Percentiles rank a stretch among this genome's conserved stretches.
Evolutionary conservation across 1,140 invertebrate genomes (phyloP).

Genomic region (Trichogramma pretiosum): DNA sequence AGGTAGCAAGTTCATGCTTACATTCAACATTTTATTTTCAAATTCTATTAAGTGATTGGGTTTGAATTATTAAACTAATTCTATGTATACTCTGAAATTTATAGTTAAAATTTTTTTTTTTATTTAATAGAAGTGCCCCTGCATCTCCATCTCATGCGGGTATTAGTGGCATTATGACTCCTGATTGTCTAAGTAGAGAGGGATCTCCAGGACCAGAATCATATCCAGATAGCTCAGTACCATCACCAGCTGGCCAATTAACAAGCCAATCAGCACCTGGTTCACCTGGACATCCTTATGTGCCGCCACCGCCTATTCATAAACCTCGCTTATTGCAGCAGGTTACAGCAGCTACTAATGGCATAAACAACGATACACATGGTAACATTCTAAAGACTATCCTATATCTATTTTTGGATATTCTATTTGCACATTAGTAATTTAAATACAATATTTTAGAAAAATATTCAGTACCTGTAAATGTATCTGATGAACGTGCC

Average conservation of each 20-base stretch:
- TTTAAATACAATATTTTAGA: no score
- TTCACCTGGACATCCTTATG: slow-evolving; percentile 51
- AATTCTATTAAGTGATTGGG: not conserved
- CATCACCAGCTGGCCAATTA: slow-evolving; percentile 46
- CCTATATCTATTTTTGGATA: no score
- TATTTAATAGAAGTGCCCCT: slow-evolving; percentile 70
- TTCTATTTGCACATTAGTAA: no score
- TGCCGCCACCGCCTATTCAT: slow-evolving; percentile 44
- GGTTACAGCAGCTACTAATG: slow-evolving; percentile 56
- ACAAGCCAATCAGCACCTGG: slow-evolving; percentile 64
- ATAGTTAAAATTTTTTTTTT: not conserved
- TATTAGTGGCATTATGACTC: slow-evolving; percentile 74
- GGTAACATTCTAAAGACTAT: no score
- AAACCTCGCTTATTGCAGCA: slow-evolving; percentile 50
- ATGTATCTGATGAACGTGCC: slow-evolving; percentile 41
- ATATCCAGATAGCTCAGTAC: slow-evolving; percentile 49
- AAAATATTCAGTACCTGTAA: slow-evolving; percentile 44
- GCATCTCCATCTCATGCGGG: slow-evolving; percentile 86
- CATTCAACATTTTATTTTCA: not conserved
- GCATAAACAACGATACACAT: slow-evolving; percentile 48
- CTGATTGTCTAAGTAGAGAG: slow-evolving; percentile 80
- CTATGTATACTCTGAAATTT: not conserved
- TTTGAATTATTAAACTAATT: not conserved
- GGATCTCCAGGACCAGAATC: slow-evolving; percentile 63
- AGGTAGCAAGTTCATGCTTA: no score